These are phyloP conservation scores for Mixornis gularis DNA, from an alignment of 2,113 vertebrate genomes.

Conservation along the genomic window DNA sequence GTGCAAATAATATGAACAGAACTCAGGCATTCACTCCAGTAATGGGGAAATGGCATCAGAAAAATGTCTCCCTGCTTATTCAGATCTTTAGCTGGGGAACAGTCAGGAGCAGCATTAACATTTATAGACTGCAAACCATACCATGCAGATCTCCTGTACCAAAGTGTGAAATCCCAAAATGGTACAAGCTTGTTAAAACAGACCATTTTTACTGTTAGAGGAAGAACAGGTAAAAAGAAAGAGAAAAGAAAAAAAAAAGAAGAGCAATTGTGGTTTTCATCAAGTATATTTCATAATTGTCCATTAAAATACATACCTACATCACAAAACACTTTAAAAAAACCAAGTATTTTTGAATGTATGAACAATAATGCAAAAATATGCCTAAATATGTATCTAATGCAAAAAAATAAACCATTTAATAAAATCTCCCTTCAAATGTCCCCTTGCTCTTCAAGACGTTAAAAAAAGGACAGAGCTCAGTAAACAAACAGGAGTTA, in stretches of 20 bases:
- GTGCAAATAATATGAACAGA: background rate
- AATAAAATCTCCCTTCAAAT: conserved; percentile 46
- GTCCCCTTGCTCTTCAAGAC: conserved; percentile 24
- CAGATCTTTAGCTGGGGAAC: background rate
- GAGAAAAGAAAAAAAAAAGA: background rate
- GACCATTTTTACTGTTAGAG: background rate
- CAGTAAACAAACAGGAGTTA: conserved; percentile 20
- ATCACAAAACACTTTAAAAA: conserved; percentile 53
- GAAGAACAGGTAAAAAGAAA: background rate
- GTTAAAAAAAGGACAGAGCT: background rate
- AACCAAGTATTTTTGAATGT: background rate
- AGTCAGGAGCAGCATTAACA: background rate
- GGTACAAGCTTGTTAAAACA: background rate
- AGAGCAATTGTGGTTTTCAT: background rate
- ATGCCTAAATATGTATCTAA: conserved; percentile 51
- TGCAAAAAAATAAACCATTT: conserved; percentile 59
- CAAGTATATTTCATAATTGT: conserved; percentile 39
- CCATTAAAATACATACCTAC: conserved; percentile 43
- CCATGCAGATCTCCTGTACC: background rate
- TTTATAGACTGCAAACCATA: background rate
- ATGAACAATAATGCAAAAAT: conserved; percentile 63
- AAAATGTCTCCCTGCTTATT: background rate
- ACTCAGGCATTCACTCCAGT: background rate
- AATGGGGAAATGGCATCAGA: background rate
- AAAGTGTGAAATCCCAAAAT: background rate